A percentile compares a stretch with the other conserved stretches of the same genome.
Conservation (phyloP, 2,888 invertebrate genomes). For the Lysandra coridon region DNA sequence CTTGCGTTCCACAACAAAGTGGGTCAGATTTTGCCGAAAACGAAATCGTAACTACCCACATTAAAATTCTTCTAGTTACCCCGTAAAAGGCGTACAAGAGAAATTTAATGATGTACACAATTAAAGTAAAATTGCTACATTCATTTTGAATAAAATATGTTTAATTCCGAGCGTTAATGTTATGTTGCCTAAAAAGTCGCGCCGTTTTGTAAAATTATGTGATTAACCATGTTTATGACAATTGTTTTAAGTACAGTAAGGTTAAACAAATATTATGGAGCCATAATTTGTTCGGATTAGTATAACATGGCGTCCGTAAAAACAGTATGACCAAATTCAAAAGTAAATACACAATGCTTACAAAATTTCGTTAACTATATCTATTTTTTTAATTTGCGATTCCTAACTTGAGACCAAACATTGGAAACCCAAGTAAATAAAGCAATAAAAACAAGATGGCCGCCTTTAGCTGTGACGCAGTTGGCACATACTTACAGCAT, state of each 20-base stretch:
- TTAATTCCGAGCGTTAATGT: not conserved
- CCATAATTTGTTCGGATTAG: not conserved
- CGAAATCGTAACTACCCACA: not conserved
- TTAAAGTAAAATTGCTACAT: conserved; percentile 10
- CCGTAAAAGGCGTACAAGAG: conserved; percentile 10
- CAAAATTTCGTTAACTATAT: not conserved
- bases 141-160: conserved; percentile 12
- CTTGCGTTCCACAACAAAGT: not conserved
- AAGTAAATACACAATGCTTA: not conserved
- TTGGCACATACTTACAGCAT: conserved; percentile 64
- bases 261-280: not conserved
- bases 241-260: not conserved
- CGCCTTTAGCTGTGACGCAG: conserved; percentile 56
- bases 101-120: conserved; percentile 16
- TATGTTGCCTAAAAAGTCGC: conserved; percentile 9
- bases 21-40: conserved; percentile 16
- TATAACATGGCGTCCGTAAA: no score
- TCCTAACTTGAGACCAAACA: not conserved
- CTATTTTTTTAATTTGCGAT: not conserved
- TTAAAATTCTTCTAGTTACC: conserved; percentile 21
- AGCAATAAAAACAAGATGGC: conserved; percentile 37
- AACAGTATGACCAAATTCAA: not conserved
- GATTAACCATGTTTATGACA: conserved; percentile 2
- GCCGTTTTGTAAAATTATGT: conserved; percentile 6
- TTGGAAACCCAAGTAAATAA: not conserved